Base-by-base conservation (phyloP, 2,113 vertebrate genomes). In the Argyrosomus japonicus region DNA sequence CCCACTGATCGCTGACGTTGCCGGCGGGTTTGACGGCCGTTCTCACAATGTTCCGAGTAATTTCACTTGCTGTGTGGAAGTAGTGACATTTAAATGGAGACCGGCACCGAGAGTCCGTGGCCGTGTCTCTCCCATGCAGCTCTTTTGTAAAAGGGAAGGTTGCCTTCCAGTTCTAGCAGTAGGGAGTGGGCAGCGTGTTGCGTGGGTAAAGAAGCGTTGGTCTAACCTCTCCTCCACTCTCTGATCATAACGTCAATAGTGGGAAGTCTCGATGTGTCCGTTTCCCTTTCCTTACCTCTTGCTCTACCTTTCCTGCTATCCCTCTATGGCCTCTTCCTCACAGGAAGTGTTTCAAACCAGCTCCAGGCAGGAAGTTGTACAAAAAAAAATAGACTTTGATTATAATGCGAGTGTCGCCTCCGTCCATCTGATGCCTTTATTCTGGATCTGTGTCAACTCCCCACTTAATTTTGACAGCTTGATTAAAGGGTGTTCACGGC, bases 151-250 rank as follows among this genome's bases (percentile, higher is more conserved):
- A 83, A 76, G 58, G 68, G 58, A 90, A 18, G 14, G n/a, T 53
- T 40, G 45, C 56, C 6, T 70, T 83, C 76, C 70, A 47, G 82
- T 64, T 78, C 57, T n/a, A 76, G 62, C 84, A 78, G 86, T 74
- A 79, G 70, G 72, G 80, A 83, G 91, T 90, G 81, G 92, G 90
- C 84, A 87, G 89, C 45, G 6, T 8, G 45, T 58, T 75, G 90
- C 68, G 86, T 91, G 86, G 87, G 78, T 80, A 82, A 68, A 87
- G 77, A 79, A 85, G 72, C 58, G 25, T 61, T 47, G 80, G 64
- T 79, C 84, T 84, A 79, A 91, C 82, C 85, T 84, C 84, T 89
- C 88, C 90, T 91, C 75, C 68, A 2, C 71, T 83, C 74, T 75
- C 84, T 83, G 61, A 89, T 89, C 79, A 86, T 77, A 68, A 70